Evolutionary conservation across 2,888 invertebrate species (phyloP).

Genomic region (Scaptomyza caliginosa): DNA sequence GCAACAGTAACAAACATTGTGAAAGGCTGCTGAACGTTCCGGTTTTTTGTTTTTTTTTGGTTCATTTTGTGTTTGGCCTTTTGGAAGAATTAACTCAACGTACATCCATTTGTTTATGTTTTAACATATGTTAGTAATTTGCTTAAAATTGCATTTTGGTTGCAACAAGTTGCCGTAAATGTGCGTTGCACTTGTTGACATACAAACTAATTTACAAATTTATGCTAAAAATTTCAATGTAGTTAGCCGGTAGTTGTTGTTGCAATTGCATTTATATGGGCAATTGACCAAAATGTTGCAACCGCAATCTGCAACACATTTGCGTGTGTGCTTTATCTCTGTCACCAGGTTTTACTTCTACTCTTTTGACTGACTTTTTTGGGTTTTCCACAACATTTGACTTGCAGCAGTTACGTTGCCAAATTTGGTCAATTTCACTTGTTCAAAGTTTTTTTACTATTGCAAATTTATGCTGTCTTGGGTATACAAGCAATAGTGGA

Average conservation of each 20-base stretch:
- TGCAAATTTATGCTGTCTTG: constrained; percentile 54
- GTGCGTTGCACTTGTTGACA: constrained; percentile 47
- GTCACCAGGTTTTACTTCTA: constrained; percentile 14
- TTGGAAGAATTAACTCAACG: background rate
- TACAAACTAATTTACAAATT: constrained; percentile 56
- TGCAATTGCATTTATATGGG: constrained; percentile 65
- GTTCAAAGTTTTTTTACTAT: constrained; percentile 55
- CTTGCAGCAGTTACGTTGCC: constrained; percentile 66
- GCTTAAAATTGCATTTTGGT: constrained; percentile 54
- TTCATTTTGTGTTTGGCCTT: background rate
- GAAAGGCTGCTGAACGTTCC: constrained; percentile 38
- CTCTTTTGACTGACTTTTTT: too few relatives aligned
- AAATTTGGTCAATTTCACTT: constrained; percentile 76
- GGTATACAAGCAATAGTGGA: constrained; percentile 15
- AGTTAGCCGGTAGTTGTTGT: constrained; percentile 5
- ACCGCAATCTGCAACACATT: constrained; percentile 59
- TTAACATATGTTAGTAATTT: constrained; percentile 55
- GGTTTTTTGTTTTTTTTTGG: background rate
- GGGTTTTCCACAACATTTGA: too few relatives aligned
- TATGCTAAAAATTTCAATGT: constrained; percentile 55
- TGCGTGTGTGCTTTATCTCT: constrained; percentile 61
- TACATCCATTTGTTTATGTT: constrained; percentile 5
- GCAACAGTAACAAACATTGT: constrained; percentile 26
- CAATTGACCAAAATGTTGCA: constrained; percentile 74
- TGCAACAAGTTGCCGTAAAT: constrained; percentile 62